These are phyloP conservation scores for Cololabis saira DNA, from an alignment of 2,113 vertebrate genomes.

Conservation along the genomic window DNA sequence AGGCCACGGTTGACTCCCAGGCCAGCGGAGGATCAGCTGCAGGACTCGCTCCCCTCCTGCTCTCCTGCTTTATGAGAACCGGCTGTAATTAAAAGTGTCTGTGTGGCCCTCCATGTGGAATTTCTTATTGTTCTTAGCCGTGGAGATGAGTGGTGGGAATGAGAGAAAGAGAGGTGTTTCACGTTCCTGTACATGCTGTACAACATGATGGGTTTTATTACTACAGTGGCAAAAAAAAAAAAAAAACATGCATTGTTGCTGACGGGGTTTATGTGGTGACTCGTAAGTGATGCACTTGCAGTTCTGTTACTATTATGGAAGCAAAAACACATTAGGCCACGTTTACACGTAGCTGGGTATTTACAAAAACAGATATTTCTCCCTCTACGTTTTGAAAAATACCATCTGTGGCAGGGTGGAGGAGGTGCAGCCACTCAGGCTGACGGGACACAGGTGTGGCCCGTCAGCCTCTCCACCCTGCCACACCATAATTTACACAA, in stretches of 20 bases:
- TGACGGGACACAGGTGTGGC: too few relatives aligned
- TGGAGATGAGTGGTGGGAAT: slow-evolving; percentile 20
- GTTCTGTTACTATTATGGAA: too few relatives aligned
- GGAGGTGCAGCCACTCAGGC: too few relatives aligned
- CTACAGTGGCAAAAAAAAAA: slow-evolving; percentile 49
- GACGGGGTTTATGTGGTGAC: slow-evolving; percentile 32
- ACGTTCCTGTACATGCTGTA: slow-evolving; percentile 33
- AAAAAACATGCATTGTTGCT: slow-evolving; percentile 10
- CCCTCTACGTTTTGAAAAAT: too few relatives aligned
- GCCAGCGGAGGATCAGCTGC: slow-evolving; percentile 30
- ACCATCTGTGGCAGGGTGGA: too few relatives aligned
- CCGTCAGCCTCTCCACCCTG: too few relatives aligned
- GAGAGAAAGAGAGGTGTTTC: slow-evolving; percentile 44
- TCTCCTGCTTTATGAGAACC: slow-evolving; percentile 51
- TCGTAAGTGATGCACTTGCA: background rate
- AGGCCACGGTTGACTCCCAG: slow-evolving; percentile 8
- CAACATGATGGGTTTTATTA: slow-evolving; percentile 63
- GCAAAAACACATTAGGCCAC: too few relatives aligned
- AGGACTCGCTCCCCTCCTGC: slow-evolving; percentile 25
- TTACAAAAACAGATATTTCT: too few relatives aligned
- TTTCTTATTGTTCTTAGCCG: slow-evolving; percentile 69
- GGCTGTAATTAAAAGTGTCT: slow-evolving; percentile 78
- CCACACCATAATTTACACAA: too few relatives aligned
- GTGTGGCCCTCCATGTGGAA: slow-evolving; percentile 66
- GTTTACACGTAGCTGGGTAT: too few relatives aligned